Percentiles rank a stretch among this genome's conserved stretches.
Conservation (phyloP, 1,140 invertebrate genomes). For the Araneus ventricosus region DNA sequence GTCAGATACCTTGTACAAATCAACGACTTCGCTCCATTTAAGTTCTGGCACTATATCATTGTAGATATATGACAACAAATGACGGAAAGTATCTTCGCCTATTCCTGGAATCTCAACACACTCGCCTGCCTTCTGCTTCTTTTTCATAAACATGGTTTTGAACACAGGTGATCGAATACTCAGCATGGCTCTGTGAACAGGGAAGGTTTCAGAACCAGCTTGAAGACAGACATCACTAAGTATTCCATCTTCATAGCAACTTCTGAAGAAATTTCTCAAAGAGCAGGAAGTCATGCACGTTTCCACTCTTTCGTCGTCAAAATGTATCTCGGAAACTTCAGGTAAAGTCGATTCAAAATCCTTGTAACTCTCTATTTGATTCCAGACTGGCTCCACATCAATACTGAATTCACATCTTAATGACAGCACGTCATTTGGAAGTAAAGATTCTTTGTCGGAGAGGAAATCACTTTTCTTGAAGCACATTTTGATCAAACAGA, state of each 20-base stretch:
- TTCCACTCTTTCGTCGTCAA: neutral
- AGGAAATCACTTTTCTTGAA: too few relatives aligned
- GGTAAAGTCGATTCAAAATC: neutral
- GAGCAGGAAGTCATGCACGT: neutral
- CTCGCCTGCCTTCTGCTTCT: neutral
- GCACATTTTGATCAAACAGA: neutral
- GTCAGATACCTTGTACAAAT: neutral
- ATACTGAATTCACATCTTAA: neutral
- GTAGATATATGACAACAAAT: neutral
- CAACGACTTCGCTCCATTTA: neutral
- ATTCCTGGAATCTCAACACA: neutral
- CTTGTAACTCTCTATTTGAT: neutral
- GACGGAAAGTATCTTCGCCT: neutral
- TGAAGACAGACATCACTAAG: neutral
- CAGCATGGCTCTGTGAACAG: neutral
- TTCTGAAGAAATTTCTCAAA: neutral
- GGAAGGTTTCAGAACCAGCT: neutral
- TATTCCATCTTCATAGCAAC: neutral
- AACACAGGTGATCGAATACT: neutral
- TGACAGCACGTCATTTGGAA: neutral
- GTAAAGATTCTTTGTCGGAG: neutral
- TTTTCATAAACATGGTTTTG: neutral
- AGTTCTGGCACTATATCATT: neutral
- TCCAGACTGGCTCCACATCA: neutral
- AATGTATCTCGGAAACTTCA: neutral